Conservation (phyloP, 2,888 invertebrate species). For the Cosmopolites sordidus region DNA sequence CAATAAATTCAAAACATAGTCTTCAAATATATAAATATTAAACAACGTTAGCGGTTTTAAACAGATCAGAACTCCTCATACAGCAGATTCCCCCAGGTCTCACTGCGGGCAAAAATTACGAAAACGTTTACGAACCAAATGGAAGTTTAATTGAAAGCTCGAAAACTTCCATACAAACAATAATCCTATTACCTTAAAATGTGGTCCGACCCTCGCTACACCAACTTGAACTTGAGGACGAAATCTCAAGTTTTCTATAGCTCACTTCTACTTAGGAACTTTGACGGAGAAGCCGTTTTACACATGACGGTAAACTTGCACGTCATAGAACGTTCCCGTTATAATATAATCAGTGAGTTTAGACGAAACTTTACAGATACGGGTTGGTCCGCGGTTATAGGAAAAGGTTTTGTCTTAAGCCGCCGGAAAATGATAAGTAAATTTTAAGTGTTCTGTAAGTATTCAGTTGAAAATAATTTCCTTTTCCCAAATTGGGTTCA, state of each 20-base stretch:
- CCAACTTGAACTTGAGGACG: constrained; percentile 18
- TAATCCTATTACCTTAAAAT: constrained; percentile 23
- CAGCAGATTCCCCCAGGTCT: too few species aligned
- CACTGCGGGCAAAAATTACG: neutral
- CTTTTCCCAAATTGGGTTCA: too few species aligned
- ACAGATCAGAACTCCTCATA: neutral
- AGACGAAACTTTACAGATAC: constrained; percentile 10
- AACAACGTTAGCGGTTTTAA: neutral
- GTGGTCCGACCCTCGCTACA: constrained; percentile 21
- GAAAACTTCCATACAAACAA: constrained; percentile 20
- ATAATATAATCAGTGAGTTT: constrained; percentile 16
- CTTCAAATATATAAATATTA: too few species aligned
- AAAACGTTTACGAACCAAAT: neutral
- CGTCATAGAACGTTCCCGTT: constrained; percentile 17
- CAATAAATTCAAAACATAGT: too few species aligned
- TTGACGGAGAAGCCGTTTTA: constrained; percentile 12
- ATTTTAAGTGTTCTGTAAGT: neutral
- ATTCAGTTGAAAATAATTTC: too few species aligned
- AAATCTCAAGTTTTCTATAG: constrained; percentile 20
- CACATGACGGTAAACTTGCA: constrained; percentile 20
- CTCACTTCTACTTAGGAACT: constrained; percentile 20
- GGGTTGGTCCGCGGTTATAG: constrained; percentile 2
- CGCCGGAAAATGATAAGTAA: neutral
- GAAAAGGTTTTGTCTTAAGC: constrained; percentile 3
- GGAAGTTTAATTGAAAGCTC: constrained; percentile 9